Conservation (phyloP, 2,888 invertebrate species). For the Hanleya hanleyi region DNA sequence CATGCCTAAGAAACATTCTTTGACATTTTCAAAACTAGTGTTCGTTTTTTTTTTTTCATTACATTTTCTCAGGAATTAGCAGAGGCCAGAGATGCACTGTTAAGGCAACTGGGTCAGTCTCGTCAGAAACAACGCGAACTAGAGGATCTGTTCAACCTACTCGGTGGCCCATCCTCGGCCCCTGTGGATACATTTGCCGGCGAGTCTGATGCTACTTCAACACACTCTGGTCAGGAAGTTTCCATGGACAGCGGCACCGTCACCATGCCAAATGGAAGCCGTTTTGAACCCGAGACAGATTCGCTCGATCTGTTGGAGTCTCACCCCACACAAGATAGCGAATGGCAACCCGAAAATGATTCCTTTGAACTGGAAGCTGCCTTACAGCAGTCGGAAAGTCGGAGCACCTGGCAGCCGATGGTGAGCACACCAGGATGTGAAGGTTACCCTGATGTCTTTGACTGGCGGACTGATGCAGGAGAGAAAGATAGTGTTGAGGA, state of each 20-base stretch:
- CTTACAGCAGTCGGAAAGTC: not conserved
- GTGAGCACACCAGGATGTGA: too few species aligned
- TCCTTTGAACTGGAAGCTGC: not conserved
- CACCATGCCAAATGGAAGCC: too few species aligned
- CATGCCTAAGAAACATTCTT: too few species aligned
- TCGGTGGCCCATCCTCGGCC: not conserved
- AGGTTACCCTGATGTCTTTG: too few species aligned
- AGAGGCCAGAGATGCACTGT: conserved; percentile 56
- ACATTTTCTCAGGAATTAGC: conserved; percentile 60
- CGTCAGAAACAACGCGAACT: conserved; percentile 40
- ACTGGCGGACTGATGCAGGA: too few species aligned
- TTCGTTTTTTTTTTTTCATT: too few species aligned
- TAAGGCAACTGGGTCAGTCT: conserved; percentile 51
- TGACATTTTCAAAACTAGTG: too few species aligned
- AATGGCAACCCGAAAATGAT: not conserved
- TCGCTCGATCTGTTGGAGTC: not conserved
- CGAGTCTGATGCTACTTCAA: too few species aligned
- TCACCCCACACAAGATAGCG: not conserved
- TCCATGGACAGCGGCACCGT: not conserved
- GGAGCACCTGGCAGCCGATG: too few species aligned
- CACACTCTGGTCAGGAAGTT: not conserved
- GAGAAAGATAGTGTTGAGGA: not conserved
- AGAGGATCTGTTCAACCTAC: conserved; percentile 28
- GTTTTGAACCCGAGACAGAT: not conserved
- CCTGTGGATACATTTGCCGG: not conserved